Conservation (phyloP, 2,113 vertebrate genomes). For the Prionailurus bengalensis region DNA sequence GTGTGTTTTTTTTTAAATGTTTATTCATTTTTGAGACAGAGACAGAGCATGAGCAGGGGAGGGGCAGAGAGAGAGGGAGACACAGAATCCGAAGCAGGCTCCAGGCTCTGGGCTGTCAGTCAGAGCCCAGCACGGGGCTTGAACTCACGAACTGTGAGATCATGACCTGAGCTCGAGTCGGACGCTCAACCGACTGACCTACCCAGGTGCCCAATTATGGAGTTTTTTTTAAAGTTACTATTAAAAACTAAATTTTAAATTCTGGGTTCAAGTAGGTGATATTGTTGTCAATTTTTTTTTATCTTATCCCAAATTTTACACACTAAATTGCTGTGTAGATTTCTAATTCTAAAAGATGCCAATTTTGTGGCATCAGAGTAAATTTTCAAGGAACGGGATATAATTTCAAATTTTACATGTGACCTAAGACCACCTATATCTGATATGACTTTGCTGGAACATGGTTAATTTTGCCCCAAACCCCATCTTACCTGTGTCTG, state of each 20-base stretch:
- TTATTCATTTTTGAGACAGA: too few species aligned
- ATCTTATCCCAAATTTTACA: not conserved
- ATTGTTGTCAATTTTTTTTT: not conserved
- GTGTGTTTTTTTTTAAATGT: too few species aligned
- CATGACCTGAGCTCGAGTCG: too few species aligned
- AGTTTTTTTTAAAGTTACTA: not conserved
- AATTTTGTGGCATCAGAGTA: not conserved
- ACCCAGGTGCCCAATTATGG: too few species aligned
- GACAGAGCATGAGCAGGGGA: too few species aligned
- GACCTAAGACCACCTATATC: not conserved
- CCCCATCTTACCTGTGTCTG: constrained; percentile 93
- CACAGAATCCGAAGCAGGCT: too few species aligned
- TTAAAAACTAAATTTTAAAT: constrained; percentile 43
- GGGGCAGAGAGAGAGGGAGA: too few species aligned
- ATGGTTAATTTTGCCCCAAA: not conserved
- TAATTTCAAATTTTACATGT: not conserved
- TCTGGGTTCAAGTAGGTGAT: not conserved
- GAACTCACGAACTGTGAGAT: too few species aligned
- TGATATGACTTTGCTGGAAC: not conserved
- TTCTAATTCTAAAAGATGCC: constrained; percentile 58
- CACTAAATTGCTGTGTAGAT: not conserved
- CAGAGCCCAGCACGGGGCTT: too few species aligned
- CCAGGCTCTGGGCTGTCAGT: too few species aligned
- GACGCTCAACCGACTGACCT: too few species aligned
- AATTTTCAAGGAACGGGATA: not conserved